Evolutionary conservation across 2,113 vertebrate genomes (phyloP).

Genomic region (Oncorhynchus kisutch): DNA sequence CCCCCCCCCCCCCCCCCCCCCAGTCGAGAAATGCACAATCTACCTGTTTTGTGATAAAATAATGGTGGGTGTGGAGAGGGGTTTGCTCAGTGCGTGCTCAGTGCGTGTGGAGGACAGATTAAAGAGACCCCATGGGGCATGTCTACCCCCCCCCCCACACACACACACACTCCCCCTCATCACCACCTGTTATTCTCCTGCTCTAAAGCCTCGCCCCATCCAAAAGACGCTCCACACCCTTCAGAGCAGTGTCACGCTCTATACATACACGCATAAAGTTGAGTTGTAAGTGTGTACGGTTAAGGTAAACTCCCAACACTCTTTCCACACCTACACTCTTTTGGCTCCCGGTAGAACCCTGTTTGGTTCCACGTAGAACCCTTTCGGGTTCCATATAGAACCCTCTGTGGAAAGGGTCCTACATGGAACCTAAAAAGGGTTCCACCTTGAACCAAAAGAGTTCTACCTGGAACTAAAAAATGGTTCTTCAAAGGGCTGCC

Average conservation of each 20-base stretch:
- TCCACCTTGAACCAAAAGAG: background rate
- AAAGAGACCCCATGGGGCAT: slow-evolving; percentile 61
- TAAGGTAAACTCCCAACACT: too few relatives aligned
- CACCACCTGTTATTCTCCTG: slow-evolving; percentile 69
- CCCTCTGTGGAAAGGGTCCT: too few relatives aligned
- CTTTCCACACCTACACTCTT: background rate
- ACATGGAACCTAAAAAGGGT: too few relatives aligned
- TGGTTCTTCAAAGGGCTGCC: too few relatives aligned
- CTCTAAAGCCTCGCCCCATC: slow-evolving; percentile 24
- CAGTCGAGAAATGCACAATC: slow-evolving; percentile 2
- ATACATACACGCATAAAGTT: too few relatives aligned
- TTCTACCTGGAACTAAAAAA: too few relatives aligned
- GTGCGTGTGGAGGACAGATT: slow-evolving; percentile 67
- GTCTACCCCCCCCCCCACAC: slow-evolving; percentile 41
- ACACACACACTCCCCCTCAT: slow-evolving; percentile 41
- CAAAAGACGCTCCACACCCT: slow-evolving; percentile 21
- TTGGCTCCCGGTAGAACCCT: too few relatives aligned
- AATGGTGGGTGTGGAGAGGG: slow-evolving; percentile 30
- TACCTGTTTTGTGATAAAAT: background rate
- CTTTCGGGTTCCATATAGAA: too few relatives aligned
- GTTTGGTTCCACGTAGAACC: too few relatives aligned
- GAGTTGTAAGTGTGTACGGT: too few relatives aligned
- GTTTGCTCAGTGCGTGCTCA: slow-evolving; percentile 36
- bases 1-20: background rate
- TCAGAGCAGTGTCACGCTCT: background rate